A percentile compares a stretch with the other conserved stretches of the same genome.
phyloP scores from a whole-genome alignment of 1,140 invertebrate genomes.

The Ectropis grisescens region DNA sequence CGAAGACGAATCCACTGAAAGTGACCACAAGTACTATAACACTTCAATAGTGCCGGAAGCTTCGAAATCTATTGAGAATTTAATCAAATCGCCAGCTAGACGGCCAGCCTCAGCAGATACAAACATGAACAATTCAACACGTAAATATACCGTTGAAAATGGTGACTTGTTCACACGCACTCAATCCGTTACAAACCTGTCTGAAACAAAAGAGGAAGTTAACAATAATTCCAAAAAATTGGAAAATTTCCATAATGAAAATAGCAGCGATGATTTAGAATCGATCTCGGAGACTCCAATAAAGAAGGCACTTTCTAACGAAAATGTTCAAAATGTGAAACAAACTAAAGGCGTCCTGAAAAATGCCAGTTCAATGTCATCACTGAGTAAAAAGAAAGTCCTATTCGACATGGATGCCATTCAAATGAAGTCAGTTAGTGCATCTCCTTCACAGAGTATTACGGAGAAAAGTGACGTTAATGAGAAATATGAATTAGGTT shows the following conservation, averaged over 20 bases:
- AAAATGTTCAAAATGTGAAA: constrained; percentile 35
- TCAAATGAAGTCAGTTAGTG: constrained; percentile 63
- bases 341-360: constrained; percentile 72
- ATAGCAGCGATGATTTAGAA: constrained; percentile 32
- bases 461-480: constrained; percentile 50
- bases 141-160: constrained; percentile 11
- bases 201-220: constrained; percentile 2
- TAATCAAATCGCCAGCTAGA: constrained; percentile 42
- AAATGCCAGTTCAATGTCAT: constrained; percentile 62
- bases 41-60: constrained; percentile 9
- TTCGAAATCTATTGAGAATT: constrained; percentile 31
- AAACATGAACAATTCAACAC: constrained; percentile 11
- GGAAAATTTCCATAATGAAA: constrained; percentile 11
- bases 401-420: constrained; percentile 72
- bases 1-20: constrained; percentile 14
- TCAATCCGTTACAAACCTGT: constrained; percentile 18
- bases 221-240: background rate
- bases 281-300: constrained; percentile 22
- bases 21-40: constrained; percentile 21
- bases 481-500: constrained; percentile 42
- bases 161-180: constrained; percentile 13
- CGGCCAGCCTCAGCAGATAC: constrained; percentile 21
- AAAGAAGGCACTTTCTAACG: constrained; percentile 35
- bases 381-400: constrained; percentile 73
- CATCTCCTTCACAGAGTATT: constrained; percentile 50